Conservation (phyloP, 2,888 invertebrate species). For the Nomada ferruginata region DNA sequence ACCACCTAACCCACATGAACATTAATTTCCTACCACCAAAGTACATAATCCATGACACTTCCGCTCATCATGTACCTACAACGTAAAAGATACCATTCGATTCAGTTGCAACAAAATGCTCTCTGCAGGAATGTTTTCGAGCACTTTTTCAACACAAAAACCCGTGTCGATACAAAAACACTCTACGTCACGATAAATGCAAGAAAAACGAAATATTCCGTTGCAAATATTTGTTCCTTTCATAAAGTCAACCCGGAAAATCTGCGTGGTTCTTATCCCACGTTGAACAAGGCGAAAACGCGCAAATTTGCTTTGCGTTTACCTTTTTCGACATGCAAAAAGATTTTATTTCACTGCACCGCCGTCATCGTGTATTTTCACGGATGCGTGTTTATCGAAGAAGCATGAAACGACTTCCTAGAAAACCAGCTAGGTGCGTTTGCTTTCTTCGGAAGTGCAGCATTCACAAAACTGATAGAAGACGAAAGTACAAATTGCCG, state of each 20-base stretch:
- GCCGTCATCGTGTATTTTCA: background rate
- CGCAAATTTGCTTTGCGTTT: constrained; percentile 20
- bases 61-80: too few species aligned
- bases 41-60: too few species aligned
- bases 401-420: constrained; percentile 21
- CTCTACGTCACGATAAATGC: background rate
- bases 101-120: too few species aligned
- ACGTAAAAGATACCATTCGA: too few species aligned
- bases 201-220: background rate
- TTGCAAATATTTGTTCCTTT: background rate
- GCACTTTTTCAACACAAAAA: background rate
- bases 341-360: background rate
- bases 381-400: constrained; percentile 12
- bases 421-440: constrained; percentile 28
- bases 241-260: background rate
- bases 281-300: background rate
- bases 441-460: background rate
- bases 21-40: too few species aligned
- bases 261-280: background rate
- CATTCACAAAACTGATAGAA: too few species aligned
- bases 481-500: too few species aligned
- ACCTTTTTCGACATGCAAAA: background rate
- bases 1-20: too few species aligned
- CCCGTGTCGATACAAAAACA: background rate
- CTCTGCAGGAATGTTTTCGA: too few species aligned